Evolutionary conservation across 2,797 vertebrate genomes (phyloP), one percentile per base, ranked within the genome.

Genomic region (Danio choprae): DNA sequence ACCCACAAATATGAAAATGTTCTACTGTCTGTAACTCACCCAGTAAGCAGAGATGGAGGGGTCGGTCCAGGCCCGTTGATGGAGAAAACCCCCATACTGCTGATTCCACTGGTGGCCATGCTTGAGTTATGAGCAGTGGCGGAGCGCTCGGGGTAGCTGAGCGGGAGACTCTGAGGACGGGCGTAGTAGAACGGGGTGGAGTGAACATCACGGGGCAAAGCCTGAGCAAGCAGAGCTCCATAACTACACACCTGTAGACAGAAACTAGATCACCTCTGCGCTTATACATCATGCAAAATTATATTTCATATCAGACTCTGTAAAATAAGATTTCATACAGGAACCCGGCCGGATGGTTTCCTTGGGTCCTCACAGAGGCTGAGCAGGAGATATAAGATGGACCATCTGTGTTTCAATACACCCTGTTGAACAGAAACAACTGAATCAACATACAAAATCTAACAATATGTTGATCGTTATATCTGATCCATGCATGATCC

Each of bases 321-420:
- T 2, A 40, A 10, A 60, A 79, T 22, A 43, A 64, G 18, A 44
- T 56, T 43, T 53, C 59, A 44, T 63, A 71, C 72, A 67, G 18
- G 68, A 86, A 97, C 97, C 94, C 98, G 96, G 87, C 87, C 91
- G 71, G 96, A 92, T 0, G 95, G 96, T 83, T 96, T 99, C 53
- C 97, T 95, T 12, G 97, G 98, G 86, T 99, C 98, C 90, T 99
- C 98, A 85, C 96, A 97, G 76, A 99, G 96, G 88, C 96, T 98
- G 76, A 99, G 96, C 88, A 99, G 89, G 91, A 99, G 93, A 93
- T 99, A 99, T 84, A 99, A 95, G 72, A 98, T 92, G 69, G 98
- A 96, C 98, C 98, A 99, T 88, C 96, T 96, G 85, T 99, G 97
- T 90, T 98, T 98, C 89, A 99, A 90, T 81, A 99, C 89, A 15